Base-by-base conservation (phyloP, 2,888 invertebrate species). In the Octonoba sinensis region DNA sequence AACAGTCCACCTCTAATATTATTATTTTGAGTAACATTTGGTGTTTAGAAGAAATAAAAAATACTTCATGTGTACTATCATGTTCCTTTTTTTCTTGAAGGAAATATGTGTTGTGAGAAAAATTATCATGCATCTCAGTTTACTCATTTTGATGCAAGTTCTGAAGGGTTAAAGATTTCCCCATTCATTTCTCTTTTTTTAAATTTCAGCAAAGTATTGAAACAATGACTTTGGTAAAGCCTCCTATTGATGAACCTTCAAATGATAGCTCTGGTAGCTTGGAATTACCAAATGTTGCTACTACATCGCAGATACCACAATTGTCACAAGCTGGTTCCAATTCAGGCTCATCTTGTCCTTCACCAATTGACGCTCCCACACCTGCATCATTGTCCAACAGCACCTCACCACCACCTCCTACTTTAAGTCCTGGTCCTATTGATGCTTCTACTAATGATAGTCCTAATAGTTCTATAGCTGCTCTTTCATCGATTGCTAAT, bases 211-310 rank as follows among this genome's bases (percentile, higher is more conserved):
- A 83, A 70, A 83, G 83, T 54, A 49, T 74, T 51, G 70, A 46
- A n/a, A 83, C 64, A 74, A 57, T 83, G 36, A 44, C 75, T n/a
- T 27, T 75, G 15, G 49, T 51, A 22, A 79, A 75, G 54, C 73
- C 66, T 59, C 77, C 76, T 65, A 72, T 60, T 22, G 83, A 83
- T 62, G 83, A 83, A 67, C 66, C 74, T 49, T 36, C 65, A 47
- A 71, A 79, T 67, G 83, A 79, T 24, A 76, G 75, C 67, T 83
- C 83, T 3, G 81, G 81, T 44, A 83, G 83, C 64, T 72, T 76
- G 71, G 83, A 83, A 54, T 47, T 77, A 22, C 69, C 77, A 54
- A 36, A 20, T 71, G 72, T 49, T 44, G 22, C 69, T 46, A 60
- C 72, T 51, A 36, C 73, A 16, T 73, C 77, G 22, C 83, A 83